A percentile compares a stretch with the other conserved stretches of the same genome.
These are phyloP conservation scores for Scyliorhinus canicula DNA, from an alignment of 2,797 vertebrate species.

Conservation along the genomic window DNA sequence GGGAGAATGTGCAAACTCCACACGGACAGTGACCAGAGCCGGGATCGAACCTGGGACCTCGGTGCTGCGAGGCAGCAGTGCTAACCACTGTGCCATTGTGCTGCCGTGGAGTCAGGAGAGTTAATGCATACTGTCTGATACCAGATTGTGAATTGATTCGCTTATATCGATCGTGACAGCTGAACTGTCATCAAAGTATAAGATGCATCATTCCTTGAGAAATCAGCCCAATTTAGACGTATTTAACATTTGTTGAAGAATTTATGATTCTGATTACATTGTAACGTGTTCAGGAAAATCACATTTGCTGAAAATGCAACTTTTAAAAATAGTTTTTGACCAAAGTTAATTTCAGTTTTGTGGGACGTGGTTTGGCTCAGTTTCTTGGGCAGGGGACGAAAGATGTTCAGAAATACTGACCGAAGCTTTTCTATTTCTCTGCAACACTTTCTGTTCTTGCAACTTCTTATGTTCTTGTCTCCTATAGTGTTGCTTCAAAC, in stretches of 20 bases:
- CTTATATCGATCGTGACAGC: not conserved
- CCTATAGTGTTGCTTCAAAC: not conserved
- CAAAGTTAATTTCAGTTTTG: not conserved
- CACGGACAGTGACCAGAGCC: no score
- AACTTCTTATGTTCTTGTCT: conserved; percentile 7
- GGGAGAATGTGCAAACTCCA: no score
- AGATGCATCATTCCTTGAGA: not conserved
- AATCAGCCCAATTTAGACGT: not conserved
- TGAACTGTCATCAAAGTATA: not conserved
- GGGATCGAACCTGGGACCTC: no score
- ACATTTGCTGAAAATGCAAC: not conserved
- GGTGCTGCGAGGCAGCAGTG: no score
- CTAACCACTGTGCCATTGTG: no score
- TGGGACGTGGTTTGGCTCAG: not conserved
- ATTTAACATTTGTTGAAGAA: not conserved
- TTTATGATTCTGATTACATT: not conserved
- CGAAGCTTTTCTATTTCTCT: not conserved
- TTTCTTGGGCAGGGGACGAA: not conserved
- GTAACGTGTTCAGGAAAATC: not conserved
- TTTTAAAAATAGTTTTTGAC: not conserved
- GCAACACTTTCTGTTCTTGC: not conserved
- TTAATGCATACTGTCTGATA: not conserved
- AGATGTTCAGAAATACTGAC: not conserved
- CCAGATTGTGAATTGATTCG: not conserved
- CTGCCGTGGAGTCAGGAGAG: not conserved